phyloP scores from a whole-genome alignment of 2,888 invertebrate genomes.

The Urechis unicinctus region DNA sequence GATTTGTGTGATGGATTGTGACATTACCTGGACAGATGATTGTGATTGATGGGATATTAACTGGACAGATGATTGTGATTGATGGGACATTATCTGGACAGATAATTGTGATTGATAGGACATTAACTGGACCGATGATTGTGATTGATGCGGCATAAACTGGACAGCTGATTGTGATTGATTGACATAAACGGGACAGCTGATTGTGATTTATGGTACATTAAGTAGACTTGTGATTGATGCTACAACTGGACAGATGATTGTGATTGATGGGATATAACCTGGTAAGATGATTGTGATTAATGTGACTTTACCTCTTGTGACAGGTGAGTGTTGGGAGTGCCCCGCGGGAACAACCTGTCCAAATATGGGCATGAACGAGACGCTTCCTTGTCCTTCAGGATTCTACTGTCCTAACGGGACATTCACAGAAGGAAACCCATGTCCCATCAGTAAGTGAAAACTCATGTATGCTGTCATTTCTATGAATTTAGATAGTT shows the following conservation, averaged over 20 bases:
- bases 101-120: background rate
- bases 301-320: background rate
- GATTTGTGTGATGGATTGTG: background rate
- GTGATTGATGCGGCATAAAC: background rate
- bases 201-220: background rate
- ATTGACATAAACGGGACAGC: background rate
- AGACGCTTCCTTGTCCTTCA: constrained; percentile 34
- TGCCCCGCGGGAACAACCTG: constrained; percentile 41
- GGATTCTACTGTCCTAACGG: constrained; percentile 43
- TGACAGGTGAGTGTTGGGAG: constrained; percentile 26
- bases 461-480: background rate
- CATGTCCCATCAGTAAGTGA: constrained; percentile 37
- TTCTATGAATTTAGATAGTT: background rate
- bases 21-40: background rate
- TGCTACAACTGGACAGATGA: background rate
- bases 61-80: background rate
- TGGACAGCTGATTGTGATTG: too few relatives aligned
- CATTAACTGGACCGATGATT: background rate
- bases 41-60: background rate
- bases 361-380: constrained; percentile 39
- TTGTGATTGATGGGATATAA: background rate
- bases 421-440: constrained; percentile 34
- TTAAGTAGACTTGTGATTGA: background rate
- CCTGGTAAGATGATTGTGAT: background rate
- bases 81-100: background rate